phyloP scores from a whole-genome alignment of 2,888 invertebrate species.

The Stenodera caucasica region DNA sequence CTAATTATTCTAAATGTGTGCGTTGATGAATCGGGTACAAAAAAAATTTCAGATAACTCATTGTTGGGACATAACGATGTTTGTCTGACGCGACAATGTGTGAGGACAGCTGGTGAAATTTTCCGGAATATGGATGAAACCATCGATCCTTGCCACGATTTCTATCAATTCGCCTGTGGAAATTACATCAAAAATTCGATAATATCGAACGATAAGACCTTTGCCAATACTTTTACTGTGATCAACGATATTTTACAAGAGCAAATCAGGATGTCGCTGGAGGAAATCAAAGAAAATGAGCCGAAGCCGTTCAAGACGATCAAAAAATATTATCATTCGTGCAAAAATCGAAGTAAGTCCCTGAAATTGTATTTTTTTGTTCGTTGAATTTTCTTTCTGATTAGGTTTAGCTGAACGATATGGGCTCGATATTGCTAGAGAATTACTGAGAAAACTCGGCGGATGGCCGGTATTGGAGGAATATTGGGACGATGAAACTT shows the following conservation, averaged over 20 bases:
- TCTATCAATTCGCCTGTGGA: constrained; percentile 75
- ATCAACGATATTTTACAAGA: constrained; percentile 56
- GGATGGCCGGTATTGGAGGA: constrained; percentile 88
- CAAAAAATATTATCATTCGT: constrained; percentile 81
- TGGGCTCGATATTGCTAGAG: constrained; percentile 72
- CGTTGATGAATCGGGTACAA: constrained; percentile 6
- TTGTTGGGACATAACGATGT: constrained; percentile 22
- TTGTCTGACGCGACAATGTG: constrained; percentile 66
- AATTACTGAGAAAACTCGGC: constrained; percentile 74
- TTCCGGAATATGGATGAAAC: constrained; percentile 66
- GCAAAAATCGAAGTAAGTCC: constrained; percentile 74
- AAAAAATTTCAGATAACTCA: constrained; percentile 15
- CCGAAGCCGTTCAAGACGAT: constrained; percentile 74
- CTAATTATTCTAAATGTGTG: constrained; percentile 12
- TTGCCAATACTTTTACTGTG: constrained; percentile 55
- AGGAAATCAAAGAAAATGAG: constrained; percentile 66
- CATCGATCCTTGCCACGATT: constrained; percentile 75
- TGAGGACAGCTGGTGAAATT: constrained; percentile 71
- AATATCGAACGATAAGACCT: constrained; percentile 75
- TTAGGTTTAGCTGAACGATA: constrained; percentile 71
- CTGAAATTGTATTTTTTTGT: too few relatives aligned
- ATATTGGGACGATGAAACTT: constrained; percentile 43
- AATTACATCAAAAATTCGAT: constrained; percentile 66
- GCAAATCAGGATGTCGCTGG: constrained; percentile 64
- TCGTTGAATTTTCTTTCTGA: not conserved